Base-by-base conservation (phyloP, 2,888 invertebrate species). In the Tetramorium bicarinatum region DNA sequence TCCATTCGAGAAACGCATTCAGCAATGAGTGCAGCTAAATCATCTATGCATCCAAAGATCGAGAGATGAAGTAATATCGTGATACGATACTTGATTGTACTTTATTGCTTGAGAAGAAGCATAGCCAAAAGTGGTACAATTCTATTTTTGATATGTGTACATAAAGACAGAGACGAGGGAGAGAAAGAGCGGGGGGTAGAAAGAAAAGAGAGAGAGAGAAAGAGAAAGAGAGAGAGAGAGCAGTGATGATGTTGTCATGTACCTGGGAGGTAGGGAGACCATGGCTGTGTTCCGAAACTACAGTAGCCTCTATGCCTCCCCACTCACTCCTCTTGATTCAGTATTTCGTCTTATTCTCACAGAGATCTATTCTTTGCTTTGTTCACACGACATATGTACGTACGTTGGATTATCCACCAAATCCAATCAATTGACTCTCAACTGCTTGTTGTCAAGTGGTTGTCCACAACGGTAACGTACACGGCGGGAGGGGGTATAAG, bases 211-310 rank as follows among this genome's bases (percentile, higher is more conserved):
- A 56, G 56, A 71, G 13, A 72, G 71, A 82, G 49, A 86, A 34
- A 82, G 71, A 82, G 67, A 88, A 49, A 88, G 77, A 91, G 82
- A 89, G 75, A 92, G 87, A 90, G 81, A 92, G 91, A 92, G 92
- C 91, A 94, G 92, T 93, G 94, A 92, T 94, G 94, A 93, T 93
- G 94, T 91, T 94, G 93, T 92, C 93, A 95, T 95, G 95, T 96
- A 96, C 96, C 96, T 96, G 95, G 96, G 96, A 95, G 96, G 96
- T 95, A 96, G 95, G 96, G 96, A 96, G 95, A 96, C 96, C 96
- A 96, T 96, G 96, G 96, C 96, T 96, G 96, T 96, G 96, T 96
- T 96, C 95, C 96, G 95, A 95, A 96, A 96, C 95, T 95, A 95
- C 95, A 95, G 95, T 94, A 94, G 93, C 93, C 93, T 93, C 93